Evolutionary conservation across 2,888 invertebrate genomes (phyloP).

Genomic region (Meghimatium bilineatum): DNA sequence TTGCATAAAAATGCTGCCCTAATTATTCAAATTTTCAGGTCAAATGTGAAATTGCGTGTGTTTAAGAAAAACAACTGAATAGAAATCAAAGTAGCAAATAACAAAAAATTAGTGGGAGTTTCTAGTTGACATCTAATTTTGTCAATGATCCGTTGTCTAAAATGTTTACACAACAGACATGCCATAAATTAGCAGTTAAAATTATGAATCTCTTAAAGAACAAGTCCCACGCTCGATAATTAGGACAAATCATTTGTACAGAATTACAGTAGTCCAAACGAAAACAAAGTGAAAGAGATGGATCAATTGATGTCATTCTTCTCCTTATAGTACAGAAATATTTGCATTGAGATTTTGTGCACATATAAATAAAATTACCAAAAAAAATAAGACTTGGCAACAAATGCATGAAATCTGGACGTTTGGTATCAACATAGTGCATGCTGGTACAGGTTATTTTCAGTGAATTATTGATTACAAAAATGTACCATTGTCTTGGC

Average conservation of each 20-base stretch:
- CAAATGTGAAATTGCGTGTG: background rate
- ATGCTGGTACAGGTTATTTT: background rate
- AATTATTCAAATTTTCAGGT: background rate
- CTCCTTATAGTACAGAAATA: slow-evolving; percentile 44
- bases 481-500: background rate
- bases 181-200: background rate
- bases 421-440: background rate
- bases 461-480: background rate
- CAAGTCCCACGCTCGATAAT: background rate
- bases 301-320: slow-evolving; percentile 38
- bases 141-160: background rate
- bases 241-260: background rate
- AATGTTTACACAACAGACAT: background rate
- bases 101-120: background rate
- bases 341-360: slow-evolving; percentile 40
- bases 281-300: slow-evolving; percentile 4
- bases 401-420: slow-evolving; percentile 11
- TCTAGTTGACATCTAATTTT: background rate
- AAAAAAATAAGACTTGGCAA: background rate
- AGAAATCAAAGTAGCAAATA: background rate
- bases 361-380: slow-evolving; percentile 6
- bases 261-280: background rate
- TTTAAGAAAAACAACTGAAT: background rate
- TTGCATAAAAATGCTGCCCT: background rate
- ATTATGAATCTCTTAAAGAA: background rate